Base-by-base conservation (phyloP, 2,888 invertebrate species). In the Griposia aprilina region DNA sequence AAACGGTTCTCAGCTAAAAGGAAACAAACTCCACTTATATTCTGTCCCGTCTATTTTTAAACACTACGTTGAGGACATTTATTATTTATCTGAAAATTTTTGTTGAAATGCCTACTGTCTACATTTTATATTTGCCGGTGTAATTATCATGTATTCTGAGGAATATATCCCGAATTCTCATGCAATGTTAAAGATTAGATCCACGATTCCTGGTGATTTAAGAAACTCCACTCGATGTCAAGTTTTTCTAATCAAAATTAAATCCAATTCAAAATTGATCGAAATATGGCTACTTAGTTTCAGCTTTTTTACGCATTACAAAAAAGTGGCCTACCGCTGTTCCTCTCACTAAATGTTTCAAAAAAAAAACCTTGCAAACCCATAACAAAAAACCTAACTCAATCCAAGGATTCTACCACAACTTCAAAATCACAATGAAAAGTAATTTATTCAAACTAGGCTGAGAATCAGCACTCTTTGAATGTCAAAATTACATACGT, bases 1-100 rank as follows among this genome's bases (percentile, higher is more conserved):
- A 75, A 80, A 82, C 67, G 62, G 63, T 62, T 77, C 59, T 59
- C 10, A 45, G 50, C 60, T 72, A 73, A 71, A 83, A 77, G 68
- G 26, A 71, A 77, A 80, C 76, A 63, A 85, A 75, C 41, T 41
- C 45, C 74, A 67, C 82, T 84, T 77, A 45, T 79, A 71, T 60
- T 74, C 36, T 36, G 50, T 76, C 65, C 45, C 20, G 23, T 76
- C 60, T 80, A 62, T 66, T 73, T 83, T 30, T 30, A 45, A 76
- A 41, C 57, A 73, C 48, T 65, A 57, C 30, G 23, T 36, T n/a
- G 36, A n/a, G 26, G 15, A n/a, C 15, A 30, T 66, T 72, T 57
- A 20, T 36, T 63, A 67, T 45, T 36, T 23, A 57, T 68, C 8
- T 30, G 55, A 20, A n/a, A 23, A 2, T n/a, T 68, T n/a, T 11